phyloP scores from a whole-genome alignment of 23 tunicate species.

The Ascidia mentula region DNA sequence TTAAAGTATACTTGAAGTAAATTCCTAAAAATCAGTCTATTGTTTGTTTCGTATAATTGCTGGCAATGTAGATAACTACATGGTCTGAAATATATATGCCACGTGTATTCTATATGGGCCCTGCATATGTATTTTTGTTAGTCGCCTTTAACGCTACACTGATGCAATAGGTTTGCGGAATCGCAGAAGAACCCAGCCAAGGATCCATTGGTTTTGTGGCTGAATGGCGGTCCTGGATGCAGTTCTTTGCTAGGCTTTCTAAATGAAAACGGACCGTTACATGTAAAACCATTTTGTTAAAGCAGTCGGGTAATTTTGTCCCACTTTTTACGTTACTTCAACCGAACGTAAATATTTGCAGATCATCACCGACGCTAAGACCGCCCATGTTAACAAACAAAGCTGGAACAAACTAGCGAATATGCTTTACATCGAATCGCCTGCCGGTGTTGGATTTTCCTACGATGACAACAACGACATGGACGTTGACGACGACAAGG shows the following conservation, averaged over 20 bases:
- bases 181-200: constrained; percentile 64
- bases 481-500: constrained; percentile 67
- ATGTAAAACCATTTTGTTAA: constrained; percentile 53
- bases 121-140: too few relatives aligned
- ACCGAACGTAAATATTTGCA: too few relatives aligned
- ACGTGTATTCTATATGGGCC: too few relatives aligned
- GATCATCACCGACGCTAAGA: constrained; percentile 69
- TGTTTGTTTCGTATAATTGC: too few relatives aligned
- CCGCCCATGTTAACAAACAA: constrained; percentile 57
- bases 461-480: constrained; percentile 67
- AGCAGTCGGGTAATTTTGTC: too few relatives aligned
- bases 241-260: constrained; percentile 86
- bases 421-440: constrained; percentile 79
- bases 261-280: constrained; percentile 85
- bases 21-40: too few relatives aligned
- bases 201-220: constrained; percentile 89
- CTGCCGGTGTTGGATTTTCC: constrained; percentile 95
- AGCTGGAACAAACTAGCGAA: constrained; percentile 92
- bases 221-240: constrained; percentile 96
- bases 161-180: constrained; percentile 95
- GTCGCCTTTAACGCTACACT: too few relatives aligned
- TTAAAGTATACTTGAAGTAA: too few relatives aligned
- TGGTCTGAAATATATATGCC: too few relatives aligned
- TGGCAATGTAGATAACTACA: too few relatives aligned
- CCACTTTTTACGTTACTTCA: too few relatives aligned